Conservation (phyloP, 1,140 invertebrate species). For the Caenorhabditis briggsae region DNA sequence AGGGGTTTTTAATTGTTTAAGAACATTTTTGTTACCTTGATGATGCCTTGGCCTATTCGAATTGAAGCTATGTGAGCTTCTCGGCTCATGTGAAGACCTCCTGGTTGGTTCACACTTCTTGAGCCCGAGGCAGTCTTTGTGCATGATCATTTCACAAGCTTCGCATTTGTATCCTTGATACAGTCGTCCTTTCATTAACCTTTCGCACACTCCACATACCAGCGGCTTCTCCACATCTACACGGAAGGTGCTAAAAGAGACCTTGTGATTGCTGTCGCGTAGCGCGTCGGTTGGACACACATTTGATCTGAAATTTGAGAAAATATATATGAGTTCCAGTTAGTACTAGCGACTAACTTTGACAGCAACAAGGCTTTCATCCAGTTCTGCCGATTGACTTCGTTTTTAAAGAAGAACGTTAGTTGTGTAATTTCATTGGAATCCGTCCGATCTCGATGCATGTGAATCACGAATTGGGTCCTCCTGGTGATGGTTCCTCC, state of each 20-base stretch:
- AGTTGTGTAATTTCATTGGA: background rate
- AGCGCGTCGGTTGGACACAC: constrained; percentile 52
- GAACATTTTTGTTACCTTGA: too few species aligned
- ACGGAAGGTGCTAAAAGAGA: constrained; percentile 59
- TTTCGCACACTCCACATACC: constrained; percentile 60
- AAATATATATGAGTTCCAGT: background rate
- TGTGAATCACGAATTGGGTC: constrained; percentile 11
- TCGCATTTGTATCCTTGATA: constrained; percentile 69
- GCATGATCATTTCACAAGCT: constrained; percentile 55
- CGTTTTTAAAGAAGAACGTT: constrained; percentile 5
- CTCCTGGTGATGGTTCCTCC: constrained; percentile 23
- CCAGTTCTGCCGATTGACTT: background rate
- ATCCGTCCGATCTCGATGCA: constrained; percentile 12
- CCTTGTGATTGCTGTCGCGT: constrained; percentile 56
- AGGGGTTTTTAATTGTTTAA: too few species aligned
- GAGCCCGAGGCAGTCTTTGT: constrained; percentile 59
- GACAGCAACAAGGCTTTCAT: background rate
- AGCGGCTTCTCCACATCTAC: constrained; percentile 14
- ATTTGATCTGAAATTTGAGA: constrained; percentile 59
- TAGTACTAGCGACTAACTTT: constrained; percentile 45
- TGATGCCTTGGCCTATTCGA: background rate
- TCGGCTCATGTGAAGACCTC: background rate
- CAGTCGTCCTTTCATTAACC: constrained; percentile 63
- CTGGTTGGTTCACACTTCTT: constrained; percentile 22
- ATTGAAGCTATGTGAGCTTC: constrained; percentile 15